A percentile compares a stretch with the other conserved stretches of the same genome.
Conservation (phyloP, 1,140 invertebrate genomes). For the Eriocheir sinensis region DNA sequence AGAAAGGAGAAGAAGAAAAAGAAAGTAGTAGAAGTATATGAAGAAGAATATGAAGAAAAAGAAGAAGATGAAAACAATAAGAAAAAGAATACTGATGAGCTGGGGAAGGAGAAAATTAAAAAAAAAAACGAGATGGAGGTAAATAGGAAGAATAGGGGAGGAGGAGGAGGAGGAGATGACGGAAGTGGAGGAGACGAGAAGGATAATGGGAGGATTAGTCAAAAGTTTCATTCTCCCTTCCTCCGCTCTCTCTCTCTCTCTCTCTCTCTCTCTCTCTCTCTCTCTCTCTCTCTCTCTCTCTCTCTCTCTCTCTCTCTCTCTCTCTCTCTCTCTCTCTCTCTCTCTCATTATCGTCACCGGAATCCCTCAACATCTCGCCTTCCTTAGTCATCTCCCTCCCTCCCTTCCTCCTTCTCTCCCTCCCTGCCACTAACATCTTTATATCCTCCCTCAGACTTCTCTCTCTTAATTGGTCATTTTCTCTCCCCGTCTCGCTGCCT, state of each 20-base stretch:
- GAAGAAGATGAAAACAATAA: conserved; percentile 3
- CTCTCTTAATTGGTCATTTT: conserved; percentile 8
- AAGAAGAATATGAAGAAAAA: background rate
- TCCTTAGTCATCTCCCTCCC: background rate
- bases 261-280: conserved; percentile 2
- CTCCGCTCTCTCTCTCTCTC: background rate
- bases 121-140: background rate
- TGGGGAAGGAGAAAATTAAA: background rate
- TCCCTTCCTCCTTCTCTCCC: too few relatives aligned
- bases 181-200: conserved; percentile 35
- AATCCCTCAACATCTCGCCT: conserved; percentile 8
- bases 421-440: background rate
- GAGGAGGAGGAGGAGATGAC: background rate
- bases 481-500: too few relatives aligned
- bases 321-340: background rate
- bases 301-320: conserved; percentile 22
- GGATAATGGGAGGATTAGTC: conserved; percentile 41
- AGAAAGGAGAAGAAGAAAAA: too few relatives aligned
- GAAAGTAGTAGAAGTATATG: too few relatives aligned
- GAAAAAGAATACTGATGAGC: too few relatives aligned
- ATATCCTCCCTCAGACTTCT: background rate
- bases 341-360: background rate
- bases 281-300: background rate
- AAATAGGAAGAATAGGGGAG: background rate
- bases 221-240: conserved; percentile 7